Conservation (phyloP, 2,888 invertebrate species). For the Perizoma flavofasciatum region DNA sequence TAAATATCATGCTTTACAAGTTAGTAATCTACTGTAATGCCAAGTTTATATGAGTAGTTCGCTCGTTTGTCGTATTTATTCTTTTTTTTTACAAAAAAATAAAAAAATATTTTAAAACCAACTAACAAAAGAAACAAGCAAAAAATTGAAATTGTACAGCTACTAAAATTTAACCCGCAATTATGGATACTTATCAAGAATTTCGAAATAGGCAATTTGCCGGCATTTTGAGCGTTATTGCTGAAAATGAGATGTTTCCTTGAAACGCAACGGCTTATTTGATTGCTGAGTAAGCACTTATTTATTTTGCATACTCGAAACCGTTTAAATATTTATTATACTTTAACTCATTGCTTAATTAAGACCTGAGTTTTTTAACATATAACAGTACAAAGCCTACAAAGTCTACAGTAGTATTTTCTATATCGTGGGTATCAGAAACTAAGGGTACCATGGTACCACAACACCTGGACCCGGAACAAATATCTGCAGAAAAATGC, state of each 20-base stretch:
- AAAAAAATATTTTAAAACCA: background rate
- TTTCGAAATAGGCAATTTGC: constrained; percentile 52
- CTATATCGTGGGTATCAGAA: no score
- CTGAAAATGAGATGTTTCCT: constrained; percentile 50
- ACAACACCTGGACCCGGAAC: no score
- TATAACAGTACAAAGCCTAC: no score
- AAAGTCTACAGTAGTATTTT: no score
- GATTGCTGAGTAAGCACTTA: constrained; percentile 34
- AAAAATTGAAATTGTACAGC: constrained; percentile 45
- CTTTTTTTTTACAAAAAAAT: no score
- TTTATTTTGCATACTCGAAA: constrained; percentile 20
- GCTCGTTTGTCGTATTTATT: no score
- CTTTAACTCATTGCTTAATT: constrained; percentile 12
- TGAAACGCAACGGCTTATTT: constrained; percentile 42
- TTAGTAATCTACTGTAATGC: no score
- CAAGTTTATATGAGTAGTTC: no score
- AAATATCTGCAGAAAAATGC: no score
- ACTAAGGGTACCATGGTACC: no score
- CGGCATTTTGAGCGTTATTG: constrained; percentile 46
- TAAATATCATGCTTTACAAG: no score
- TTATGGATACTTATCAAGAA: constrained; percentile 51
- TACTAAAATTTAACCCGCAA: constrained; percentile 50
- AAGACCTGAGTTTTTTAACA: background rate
- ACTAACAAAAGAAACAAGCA: constrained; percentile 6
- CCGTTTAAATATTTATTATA: constrained; percentile 5